Conservation (phyloP, 1,140 invertebrate species). For the Drosophila pachea region DNA sequence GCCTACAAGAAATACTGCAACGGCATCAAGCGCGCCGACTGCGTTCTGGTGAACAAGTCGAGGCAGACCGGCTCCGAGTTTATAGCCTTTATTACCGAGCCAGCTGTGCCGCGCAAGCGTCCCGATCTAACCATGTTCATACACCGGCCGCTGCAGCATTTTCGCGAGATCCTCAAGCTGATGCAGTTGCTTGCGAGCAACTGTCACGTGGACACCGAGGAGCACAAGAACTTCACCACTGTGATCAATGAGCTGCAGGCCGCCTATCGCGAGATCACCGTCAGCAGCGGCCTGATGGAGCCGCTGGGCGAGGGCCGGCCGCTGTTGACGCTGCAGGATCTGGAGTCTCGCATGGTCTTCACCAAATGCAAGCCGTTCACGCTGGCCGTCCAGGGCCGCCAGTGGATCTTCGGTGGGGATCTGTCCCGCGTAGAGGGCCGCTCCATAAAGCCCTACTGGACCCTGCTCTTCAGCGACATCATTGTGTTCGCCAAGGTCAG, state of each 20-base stretch:
- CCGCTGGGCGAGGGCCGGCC: conserved; percentile 88
- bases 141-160: conserved; percentile 89
- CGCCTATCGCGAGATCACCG: conserved; percentile 88
- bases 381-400: conserved; percentile 87
- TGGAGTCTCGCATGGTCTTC: conserved; percentile 90
- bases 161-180: conserved; percentile 82
- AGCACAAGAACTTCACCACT: conserved; percentile 77
- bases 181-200: conserved; percentile 79
- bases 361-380: conserved; percentile 93
- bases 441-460: conserved; percentile 90
- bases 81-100: conserved; percentile 86
- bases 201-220: conserved; percentile 77
- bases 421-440: conserved; percentile 89
- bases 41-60: conserved; percentile 85
- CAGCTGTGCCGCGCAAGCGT: conserved; percentile 86
- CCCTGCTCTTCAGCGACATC: conserved; percentile 89
- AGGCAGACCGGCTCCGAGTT: conserved; percentile 83
- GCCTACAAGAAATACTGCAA: conserved; percentile 89
- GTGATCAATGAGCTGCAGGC: conserved; percentile 79
- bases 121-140: conserved; percentile 90
- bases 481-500: conserved; percentile 91
- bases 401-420: conserved; percentile 93
- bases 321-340: conserved; percentile 87
- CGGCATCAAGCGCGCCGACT: conserved; percentile 89
- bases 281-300: conserved; percentile 89